Conservation (phyloP, 2,113 vertebrate genomes). For the Bungarus multicinctus region DNA sequence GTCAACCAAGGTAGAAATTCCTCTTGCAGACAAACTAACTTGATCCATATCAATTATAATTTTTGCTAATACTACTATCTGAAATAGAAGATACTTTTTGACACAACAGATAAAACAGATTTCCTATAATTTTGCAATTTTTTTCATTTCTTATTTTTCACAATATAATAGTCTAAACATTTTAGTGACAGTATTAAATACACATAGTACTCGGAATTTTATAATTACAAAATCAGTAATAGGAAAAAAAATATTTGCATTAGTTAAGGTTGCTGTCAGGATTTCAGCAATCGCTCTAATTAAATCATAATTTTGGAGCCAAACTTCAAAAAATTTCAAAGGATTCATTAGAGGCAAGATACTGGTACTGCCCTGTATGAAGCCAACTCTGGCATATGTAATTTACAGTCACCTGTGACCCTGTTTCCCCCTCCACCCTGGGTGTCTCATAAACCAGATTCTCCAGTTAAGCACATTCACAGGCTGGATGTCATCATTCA, state of each 20-base stretch:
- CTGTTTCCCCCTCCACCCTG: no score
- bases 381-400: no score
- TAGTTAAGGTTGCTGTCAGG: background rate
- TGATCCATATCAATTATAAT: conserved; percentile 70
- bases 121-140: background rate
- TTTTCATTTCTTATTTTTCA: background rate
- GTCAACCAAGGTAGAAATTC: conserved; percentile 67
- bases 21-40: conserved; percentile 70
- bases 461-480: no score
- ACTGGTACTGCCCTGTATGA: no score
- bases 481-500: no score
- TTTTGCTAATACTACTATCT: conserved; percentile 75
- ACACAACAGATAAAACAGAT: background rate
- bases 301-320: no score
- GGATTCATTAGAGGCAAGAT: no score
- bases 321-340: no score
- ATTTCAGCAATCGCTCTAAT: no score
- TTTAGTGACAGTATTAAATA: background rate
- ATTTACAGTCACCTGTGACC: no score
- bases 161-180: background rate
- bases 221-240: background rate
- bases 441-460: no score
- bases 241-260: background rate
- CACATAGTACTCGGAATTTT: background rate
- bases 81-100: conserved; percentile 16